Base-by-base conservation (phyloP, 2,888 invertebrate genomes). In the Oegoconia quadripuncta region DNA sequence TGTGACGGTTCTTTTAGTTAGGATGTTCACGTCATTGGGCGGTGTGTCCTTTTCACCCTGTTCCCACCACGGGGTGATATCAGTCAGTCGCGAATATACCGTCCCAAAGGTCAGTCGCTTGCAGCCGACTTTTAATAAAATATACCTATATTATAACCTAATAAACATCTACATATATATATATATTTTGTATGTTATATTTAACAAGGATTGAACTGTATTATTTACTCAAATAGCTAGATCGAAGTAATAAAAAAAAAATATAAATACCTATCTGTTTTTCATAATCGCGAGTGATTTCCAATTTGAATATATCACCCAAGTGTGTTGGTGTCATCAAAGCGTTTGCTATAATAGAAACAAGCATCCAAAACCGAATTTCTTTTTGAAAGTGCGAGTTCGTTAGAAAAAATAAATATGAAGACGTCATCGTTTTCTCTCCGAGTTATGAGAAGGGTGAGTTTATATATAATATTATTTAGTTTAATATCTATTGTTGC, bases 351-450 rank as follows among this genome's bases (percentile, higher is more conserved):
- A n/a, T n/a, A n/a, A n/a, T n/a, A n/a, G n/a, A n/a, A n/a, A n/a
- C n/a, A n/a, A n/a, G n/a, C n/a, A n/a, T n/a, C n/a, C n/a, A n/a
- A 23, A 13, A 33, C 15, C 20, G 11, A 7, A 28, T 32, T 34
- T 51, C 50, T 46, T 51, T 64, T 59, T 49, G n/a, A 45, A 47
- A 50, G 60, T 61, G 69, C 51, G 62, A 44, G 47, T 46, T 46
- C 41, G 42, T 44, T 45, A 50, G 49, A 49, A 61, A 72, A 73
- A 70, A 75, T 78, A 78, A 91, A 89, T 65, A 93, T 93, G 93
- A 93, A 93, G 90, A 93, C 93, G 26, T 93, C 93, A 34, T 93
- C 93, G 64, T 93, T 93, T 71, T 93, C 93, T 13, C 89, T 93
- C 35, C 91, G 93, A 53, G 93, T 93, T 60, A 93, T 93, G 93